Evolutionary conservation across 2,888 invertebrate species (phyloP), one percentile per base, ranked within the genome.

Genomic region (Drosophila anomelani): DNA sequence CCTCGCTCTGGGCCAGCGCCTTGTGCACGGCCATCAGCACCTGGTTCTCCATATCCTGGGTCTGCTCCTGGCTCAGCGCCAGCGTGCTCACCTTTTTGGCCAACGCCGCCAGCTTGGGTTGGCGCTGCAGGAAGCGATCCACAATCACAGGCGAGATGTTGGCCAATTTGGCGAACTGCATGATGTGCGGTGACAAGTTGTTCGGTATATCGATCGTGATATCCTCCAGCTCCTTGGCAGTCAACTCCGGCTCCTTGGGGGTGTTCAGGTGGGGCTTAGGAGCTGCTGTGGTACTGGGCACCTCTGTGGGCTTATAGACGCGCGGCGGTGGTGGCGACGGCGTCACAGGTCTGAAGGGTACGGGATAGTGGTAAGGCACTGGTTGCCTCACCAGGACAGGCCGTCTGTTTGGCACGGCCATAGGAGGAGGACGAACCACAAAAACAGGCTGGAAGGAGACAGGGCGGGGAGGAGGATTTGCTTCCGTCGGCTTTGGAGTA

Each of bases 291-390:
- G 63, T 59, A 23, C 47, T 71, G 38, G 56, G 49, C n/a, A 43
- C 41, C 29, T 39, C 26, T 1, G 57, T 47, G 1, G 68, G 34
- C 32, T 34, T 38, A 5, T 44, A 10, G 26, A 51, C n/a, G 15
- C 8, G 49, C 6, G 32, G 32, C 13, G 49, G 32, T 4, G 51
- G 36, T 1, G 34, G 36, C 23, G 54, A 17, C 10, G 32, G 5
- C 7, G 36, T 36, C 4, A 59, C 36, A 0, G 88, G 77, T 4
- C 90, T 77, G 36, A 91, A 34, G 3, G 91, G 91, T 51, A 91
- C 79, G 5, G 91, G 90, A 70, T 86, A 90, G 49, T 91, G 90
- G 76, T 83, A 90, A 0, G 91, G 91, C 43, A 90, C 56, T 0
- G 86, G 81, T 15, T 80, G 78, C 8, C 80, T 83, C 5, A 81